phyloP scores from a whole-genome alignment of 2,113 vertebrate species.

The Neodon shergylaensis region DNA sequence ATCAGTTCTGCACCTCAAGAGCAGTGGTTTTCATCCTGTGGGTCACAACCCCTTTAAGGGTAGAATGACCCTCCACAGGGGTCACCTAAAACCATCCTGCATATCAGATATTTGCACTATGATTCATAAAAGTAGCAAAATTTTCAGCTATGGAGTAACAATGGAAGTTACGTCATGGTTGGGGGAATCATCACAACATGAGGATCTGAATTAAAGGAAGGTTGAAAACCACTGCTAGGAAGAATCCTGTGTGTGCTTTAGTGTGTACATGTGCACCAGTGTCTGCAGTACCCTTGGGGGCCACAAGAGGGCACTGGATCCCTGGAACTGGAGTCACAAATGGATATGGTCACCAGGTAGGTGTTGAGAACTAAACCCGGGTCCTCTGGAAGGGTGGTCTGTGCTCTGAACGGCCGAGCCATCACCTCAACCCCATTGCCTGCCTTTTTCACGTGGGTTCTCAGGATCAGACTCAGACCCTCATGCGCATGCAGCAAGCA shows the following conservation, averaged over 20 bases:
- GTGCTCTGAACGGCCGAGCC: not conserved
- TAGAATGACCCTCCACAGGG: not conserved
- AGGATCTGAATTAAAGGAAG: not conserved
- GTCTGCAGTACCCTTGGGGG: not conserved
- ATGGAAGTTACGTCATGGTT: not conserved
- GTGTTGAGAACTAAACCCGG: too few relatives aligned
- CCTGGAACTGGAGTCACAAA: not conserved
- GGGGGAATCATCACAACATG: not conserved
- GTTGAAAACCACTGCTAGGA: not conserved
- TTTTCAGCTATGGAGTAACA: not conserved
- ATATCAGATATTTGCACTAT: not conserved
- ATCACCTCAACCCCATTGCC: too few relatives aligned
- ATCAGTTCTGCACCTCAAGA: not conserved
- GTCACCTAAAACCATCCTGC: not conserved
- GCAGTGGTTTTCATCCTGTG: not conserved
- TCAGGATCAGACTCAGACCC: not conserved
- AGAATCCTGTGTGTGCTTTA: not conserved
- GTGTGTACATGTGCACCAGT: not conserved
- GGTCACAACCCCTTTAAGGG: not conserved
- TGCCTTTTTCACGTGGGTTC: not conserved
- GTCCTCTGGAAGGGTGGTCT: not conserved
- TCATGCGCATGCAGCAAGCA: not conserved
- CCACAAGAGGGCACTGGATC: not conserved
- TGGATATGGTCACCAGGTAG: too few relatives aligned
- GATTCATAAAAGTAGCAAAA: not conserved